These are phyloP conservation scores for Aphrophora alni DNA, from an alignment of 2,888 invertebrate species.

Conservation along the genomic window DNA sequence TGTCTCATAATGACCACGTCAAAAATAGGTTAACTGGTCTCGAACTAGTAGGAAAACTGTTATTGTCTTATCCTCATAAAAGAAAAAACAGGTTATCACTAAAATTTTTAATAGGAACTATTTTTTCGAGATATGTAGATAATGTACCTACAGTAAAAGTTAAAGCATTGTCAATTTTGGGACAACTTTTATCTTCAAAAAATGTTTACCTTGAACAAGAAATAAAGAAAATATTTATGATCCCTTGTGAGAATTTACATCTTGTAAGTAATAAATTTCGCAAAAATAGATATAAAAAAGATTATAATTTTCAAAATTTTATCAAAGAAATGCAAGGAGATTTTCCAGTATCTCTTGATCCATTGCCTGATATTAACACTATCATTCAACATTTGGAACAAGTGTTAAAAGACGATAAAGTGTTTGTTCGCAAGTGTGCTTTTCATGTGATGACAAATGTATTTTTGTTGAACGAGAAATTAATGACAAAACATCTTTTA, in stretches of 20 bases:
- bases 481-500: background rate
- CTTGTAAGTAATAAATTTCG: background rate
- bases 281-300: background rate
- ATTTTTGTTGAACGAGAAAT: background rate
- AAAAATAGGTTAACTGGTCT: background rate
- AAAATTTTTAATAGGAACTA: background rate
- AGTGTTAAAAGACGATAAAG: background rate
- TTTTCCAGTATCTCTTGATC: no score
- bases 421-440: background rate
- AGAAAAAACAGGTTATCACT: background rate
- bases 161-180: background rate
- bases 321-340: background rate
- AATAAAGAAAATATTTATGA: background rate
- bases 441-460: background rate
- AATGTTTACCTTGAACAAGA: background rate
- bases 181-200: background rate
- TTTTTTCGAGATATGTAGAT: background rate
- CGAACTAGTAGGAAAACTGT: background rate
- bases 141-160: background rate
- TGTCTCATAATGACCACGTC: background rate
- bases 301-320: background rate
- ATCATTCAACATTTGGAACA: background rate
- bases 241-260: background rate
- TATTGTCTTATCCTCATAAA: background rate
- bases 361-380: background rate